Evolutionary conservation across 2,113 vertebrate species (phyloP), one percentile per base, ranked within the genome.

Genomic region (Alosa alosa): DNA sequence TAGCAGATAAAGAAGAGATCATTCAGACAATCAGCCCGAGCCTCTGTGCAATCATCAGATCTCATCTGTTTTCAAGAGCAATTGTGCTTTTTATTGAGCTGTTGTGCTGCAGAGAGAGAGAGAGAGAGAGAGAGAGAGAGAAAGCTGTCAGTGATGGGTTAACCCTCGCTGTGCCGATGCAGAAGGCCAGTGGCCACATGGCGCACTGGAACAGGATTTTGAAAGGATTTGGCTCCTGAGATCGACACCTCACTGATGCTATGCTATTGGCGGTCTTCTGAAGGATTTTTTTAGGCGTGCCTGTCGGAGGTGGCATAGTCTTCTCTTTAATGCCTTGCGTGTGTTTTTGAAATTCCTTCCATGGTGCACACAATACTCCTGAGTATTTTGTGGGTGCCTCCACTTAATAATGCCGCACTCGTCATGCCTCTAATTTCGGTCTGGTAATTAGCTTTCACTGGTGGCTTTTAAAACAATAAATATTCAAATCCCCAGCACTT

Each of bases 1-100:
- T 89, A 90, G 81, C 82, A 93, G 94, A 95, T 94, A 93, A 93
- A 95, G 92, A 91, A 91, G 90, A 94, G 93, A 95, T 94, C 94
- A 93, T 93, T 94, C 92, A 95, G 93, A 94, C 94, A 94, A 93
- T 94, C 94, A 94, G 90, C 82, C 88, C 68, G 9, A 84, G 91
- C 92, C 49, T 50, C 4, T 68, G 83, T 86, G 91, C 93, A 95
- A 94, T 95, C 93, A 94, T 93, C 91, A 91, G 86, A 92, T 93
- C 93, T 95, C 93, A 93, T 94, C 94, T 93, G 92, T 88, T 94
- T 93, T 94, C 93, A 94, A 91, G 93, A 94, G 92, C 92, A 92
- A 92, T 93, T 90, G 91, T 89, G 88, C 90, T 91, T 89, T 92
- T 92, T 94, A 95, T 95, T 94, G 94, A 95, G 93, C 94, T 94